phyloP scores from a whole-genome alignment of 1,140 invertebrate species.

The Cryptotermes secundus region DNA sequence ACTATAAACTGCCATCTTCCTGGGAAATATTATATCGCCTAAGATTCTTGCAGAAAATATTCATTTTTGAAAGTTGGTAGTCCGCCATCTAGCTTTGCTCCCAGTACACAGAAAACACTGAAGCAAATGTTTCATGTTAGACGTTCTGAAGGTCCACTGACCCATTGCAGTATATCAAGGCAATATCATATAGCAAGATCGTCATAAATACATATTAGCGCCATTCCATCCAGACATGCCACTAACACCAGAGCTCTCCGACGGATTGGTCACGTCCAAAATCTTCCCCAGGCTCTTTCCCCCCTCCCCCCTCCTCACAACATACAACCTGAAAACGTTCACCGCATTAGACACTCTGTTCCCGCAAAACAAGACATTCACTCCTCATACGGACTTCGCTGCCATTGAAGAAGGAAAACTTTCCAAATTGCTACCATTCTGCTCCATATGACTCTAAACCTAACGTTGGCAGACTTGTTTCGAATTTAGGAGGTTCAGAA shows the following conservation, averaged over 20 bases:
- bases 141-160: background rate
- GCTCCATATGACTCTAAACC: too few relatives aligned
- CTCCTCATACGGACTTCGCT: too few relatives aligned
- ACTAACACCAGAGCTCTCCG: background rate
- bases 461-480: too few relatives aligned
- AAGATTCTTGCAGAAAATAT: too few relatives aligned
- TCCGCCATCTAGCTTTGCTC: too few relatives aligned
- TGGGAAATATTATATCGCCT: too few relatives aligned
- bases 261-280: conserved; percentile 16
- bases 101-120: background rate
- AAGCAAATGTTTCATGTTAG: background rate
- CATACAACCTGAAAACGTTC: background rate
- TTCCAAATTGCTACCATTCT: too few relatives aligned
- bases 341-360: background rate
- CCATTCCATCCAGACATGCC: background rate
- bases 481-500: too few relatives aligned
- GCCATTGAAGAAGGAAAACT: too few relatives aligned
- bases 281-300: background rate
- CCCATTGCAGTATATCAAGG: conserved; percentile 4
- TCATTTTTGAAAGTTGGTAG: too few relatives aligned
- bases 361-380: background rate
- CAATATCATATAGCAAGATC: background rate
- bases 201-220: conserved; percentile 17
- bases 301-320: background rate
- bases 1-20: too few relatives aligned